Conservation (phyloP, 2,888 invertebrate species). For the Drosophila recens region DNA sequence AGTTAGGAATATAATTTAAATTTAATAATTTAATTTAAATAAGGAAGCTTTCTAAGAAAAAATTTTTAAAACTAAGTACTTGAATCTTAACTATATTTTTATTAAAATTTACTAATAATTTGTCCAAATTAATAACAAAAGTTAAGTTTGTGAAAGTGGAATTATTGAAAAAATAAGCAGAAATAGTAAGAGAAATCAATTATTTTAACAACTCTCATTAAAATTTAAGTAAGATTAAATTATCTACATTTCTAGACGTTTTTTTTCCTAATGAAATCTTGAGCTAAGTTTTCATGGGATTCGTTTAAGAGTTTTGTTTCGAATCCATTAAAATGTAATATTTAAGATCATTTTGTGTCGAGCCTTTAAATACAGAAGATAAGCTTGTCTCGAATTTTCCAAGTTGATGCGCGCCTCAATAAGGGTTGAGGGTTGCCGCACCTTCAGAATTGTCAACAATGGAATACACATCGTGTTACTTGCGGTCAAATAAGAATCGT, state of each 20-base stretch:
- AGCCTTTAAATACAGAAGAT: background rate
- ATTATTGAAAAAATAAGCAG: too few relatives aligned
- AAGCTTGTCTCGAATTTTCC: background rate
- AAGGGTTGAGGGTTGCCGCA: constrained; percentile 10
- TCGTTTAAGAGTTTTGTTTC: background rate
- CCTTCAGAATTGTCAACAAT: constrained; percentile 28
- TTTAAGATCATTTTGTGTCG: background rate
- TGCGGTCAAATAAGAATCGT: constrained; percentile 62
- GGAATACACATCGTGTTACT: constrained; percentile 41
- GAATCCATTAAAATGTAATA: background rate
- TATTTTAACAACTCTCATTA: background rate
- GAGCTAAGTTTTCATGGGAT: too few relatives aligned
- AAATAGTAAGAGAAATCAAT: too few relatives aligned
- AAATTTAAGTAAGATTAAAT: background rate
- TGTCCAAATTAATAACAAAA: too few relatives aligned
- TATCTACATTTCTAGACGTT: background rate
- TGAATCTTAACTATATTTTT: too few relatives aligned
- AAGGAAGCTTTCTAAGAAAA: too few relatives aligned
- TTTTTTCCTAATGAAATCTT: background rate
- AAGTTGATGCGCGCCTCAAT: background rate
- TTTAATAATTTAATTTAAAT: too few relatives aligned
- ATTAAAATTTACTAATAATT: too few relatives aligned
- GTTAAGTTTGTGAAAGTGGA: too few relatives aligned
- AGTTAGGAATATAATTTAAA: too few relatives aligned
- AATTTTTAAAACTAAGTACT: too few relatives aligned